A percentile compares a stretch with the other conserved stretches of the same genome.
Conservation (phyloP, 1,140 invertebrate genomes). For the Brachionus asplanchnoidis region DNA sequence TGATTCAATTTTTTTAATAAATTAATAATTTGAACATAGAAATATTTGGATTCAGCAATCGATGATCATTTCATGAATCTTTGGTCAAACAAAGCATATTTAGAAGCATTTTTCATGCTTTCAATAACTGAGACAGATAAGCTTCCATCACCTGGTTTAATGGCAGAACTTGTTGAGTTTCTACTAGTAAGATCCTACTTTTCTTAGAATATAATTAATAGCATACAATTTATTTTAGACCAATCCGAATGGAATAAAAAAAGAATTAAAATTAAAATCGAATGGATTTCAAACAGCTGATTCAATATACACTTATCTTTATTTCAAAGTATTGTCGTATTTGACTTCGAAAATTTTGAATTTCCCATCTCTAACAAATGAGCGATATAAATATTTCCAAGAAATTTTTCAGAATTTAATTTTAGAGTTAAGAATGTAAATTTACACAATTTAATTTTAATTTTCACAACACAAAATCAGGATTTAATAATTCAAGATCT, state of each 20-base stretch:
- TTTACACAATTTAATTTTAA: neutral
- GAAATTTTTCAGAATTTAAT: constrained; percentile 3
- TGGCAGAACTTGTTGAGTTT: neutral
- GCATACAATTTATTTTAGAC: neutral
- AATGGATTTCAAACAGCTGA: neutral
- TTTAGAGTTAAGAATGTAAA: constrained; percentile 1
- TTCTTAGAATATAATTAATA: too few species aligned
- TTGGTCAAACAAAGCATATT: constrained; percentile 5
- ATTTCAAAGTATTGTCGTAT: neutral
- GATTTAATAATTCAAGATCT: neutral
- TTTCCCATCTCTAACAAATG: neutral
- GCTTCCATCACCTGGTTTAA: neutral
- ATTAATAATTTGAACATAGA: neutral
- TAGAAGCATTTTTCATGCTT: neutral
- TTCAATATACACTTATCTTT: neutral
- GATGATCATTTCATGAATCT: constrained; percentile 5
- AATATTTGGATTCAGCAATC: neutral
- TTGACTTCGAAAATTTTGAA: neutral
- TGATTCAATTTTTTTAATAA: too few species aligned
- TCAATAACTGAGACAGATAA: neutral
- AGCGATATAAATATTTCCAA: neutral
- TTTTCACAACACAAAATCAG: neutral
- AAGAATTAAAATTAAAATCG: neutral
- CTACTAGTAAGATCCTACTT: neutral
- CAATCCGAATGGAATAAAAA: neutral